Conservation (phyloP, 2,888 invertebrate species). For the Hanleya hanleyi region DNA sequence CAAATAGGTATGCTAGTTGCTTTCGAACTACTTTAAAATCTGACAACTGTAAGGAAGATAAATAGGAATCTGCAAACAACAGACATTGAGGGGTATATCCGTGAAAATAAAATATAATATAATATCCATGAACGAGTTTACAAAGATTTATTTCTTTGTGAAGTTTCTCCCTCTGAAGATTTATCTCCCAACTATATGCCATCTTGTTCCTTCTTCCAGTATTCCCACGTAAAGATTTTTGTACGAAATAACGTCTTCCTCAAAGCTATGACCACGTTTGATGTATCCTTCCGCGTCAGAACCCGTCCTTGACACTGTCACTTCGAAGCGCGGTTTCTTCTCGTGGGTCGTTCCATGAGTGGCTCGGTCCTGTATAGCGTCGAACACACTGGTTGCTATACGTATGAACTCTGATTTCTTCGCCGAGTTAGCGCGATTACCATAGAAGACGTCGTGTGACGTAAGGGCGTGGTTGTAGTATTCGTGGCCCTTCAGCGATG, state of each 20-base stretch:
- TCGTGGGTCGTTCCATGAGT: constrained; percentile 47
- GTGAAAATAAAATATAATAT: too few species aligned
- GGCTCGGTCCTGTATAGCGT: constrained; percentile 35
- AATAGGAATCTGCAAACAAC: too few species aligned
- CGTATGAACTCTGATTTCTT: constrained; percentile 48
- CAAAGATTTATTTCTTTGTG: too few species aligned
- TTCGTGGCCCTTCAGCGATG: constrained; percentile 46
- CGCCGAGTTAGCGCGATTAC: constrained; percentile 11
- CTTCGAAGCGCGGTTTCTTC: constrained; percentile 42
- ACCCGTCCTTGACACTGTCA: constrained; percentile 38
- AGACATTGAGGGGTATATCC: too few species aligned
- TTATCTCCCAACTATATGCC: too few species aligned
- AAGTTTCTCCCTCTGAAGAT: too few species aligned
- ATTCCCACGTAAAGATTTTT: constrained; percentile 38
- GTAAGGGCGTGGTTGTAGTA: constrained; percentile 41
- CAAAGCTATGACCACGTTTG: constrained; percentile 41
- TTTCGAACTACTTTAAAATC: too few species aligned
- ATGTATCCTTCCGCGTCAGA: constrained; percentile 42
- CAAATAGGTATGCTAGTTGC: too few species aligned
- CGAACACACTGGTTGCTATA: constrained; percentile 50
- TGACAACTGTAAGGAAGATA: too few species aligned
- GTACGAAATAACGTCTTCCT: constrained; percentile 48
- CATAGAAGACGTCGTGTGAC: constrained; percentile 46
- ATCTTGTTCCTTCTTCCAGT: background rate
- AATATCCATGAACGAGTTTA: too few species aligned